Evolutionary conservation across 2,113 vertebrate genomes (phyloP).

Genomic region (Oncorhynchus keta): DNA sequence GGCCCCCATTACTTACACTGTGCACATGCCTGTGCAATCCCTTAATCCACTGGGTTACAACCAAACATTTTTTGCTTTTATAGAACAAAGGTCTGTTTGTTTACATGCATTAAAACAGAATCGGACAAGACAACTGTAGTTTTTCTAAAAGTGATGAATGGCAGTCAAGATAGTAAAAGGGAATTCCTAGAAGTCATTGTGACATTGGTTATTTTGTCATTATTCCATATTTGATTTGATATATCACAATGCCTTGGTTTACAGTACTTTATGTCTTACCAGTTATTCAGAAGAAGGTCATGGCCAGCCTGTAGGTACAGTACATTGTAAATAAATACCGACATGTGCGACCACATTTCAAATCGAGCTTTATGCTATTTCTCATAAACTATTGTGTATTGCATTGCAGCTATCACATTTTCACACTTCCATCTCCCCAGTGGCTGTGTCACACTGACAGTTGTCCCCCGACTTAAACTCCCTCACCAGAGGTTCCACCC

Average conservation of each 20-base stretch:
- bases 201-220: no score
- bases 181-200: no score
- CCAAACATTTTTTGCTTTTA: constrained; percentile 64
- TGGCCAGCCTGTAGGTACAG: no score
- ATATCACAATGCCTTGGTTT: background rate
- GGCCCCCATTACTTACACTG: constrained; percentile 63
- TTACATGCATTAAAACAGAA: constrained; percentile 45
- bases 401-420: background rate
- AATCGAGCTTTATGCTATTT: no score
- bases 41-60: constrained; percentile 69
- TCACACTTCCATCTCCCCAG: background rate
- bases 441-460: background rate
- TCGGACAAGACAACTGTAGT: constrained; percentile 5
- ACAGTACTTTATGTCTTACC: background rate
- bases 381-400: no score
- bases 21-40: constrained; percentile 62
- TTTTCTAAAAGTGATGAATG: background rate
- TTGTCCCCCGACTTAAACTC: background rate
- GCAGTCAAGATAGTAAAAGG: background rate
- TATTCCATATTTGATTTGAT: no score
- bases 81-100: constrained; percentile 58
- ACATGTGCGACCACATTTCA: no score
- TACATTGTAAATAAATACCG: no score
- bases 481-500: background rate
- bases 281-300: no score